These are phyloP conservation scores for Acrobasis suavella DNA, from an alignment of 2,888 invertebrate species.

Conservation along the genomic window DNA sequence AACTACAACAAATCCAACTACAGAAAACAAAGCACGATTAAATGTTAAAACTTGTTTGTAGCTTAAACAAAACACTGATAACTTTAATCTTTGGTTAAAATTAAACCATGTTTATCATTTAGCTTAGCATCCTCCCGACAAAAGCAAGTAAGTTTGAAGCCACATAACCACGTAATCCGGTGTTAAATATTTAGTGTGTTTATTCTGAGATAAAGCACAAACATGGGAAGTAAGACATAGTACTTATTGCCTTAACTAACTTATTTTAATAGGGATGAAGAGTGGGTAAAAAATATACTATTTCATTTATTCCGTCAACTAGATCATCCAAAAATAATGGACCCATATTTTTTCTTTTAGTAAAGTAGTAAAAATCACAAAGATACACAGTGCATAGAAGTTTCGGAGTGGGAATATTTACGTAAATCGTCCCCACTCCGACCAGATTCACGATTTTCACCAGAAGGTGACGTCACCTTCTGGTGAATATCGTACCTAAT, in stretches of 20 bases:
- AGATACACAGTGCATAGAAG: too few relatives aligned
- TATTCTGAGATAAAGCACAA: constrained; percentile 4
- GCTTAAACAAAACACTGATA: not conserved
- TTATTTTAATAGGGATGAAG: not conserved
- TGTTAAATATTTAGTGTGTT: constrained; percentile 15
- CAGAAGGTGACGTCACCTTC: too few relatives aligned
- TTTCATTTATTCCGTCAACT: too few relatives aligned
- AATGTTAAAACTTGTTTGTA: not conserved
- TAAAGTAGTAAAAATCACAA: too few relatives aligned
- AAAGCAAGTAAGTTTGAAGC: constrained; percentile 13
- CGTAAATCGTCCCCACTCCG: too few relatives aligned
- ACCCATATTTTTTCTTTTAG: too few relatives aligned
- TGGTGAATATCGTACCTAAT: too few relatives aligned
- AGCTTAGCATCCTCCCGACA: constrained; percentile 12
- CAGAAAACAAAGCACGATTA: not conserved
- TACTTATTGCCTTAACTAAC: not conserved
- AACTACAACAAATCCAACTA: too few relatives aligned
- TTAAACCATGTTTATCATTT: constrained; percentile 15
- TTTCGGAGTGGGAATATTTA: too few relatives aligned
- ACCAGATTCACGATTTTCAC: too few relatives aligned
- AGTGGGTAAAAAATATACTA: too few relatives aligned
- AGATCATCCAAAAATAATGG: too few relatives aligned
- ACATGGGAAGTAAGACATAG: not conserved
- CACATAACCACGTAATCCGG: constrained; percentile 17
- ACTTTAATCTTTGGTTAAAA: constrained; percentile 9